Conservation (phyloP, 2,797 vertebrate genomes). For the Eulemur rubriventer region DNA sequence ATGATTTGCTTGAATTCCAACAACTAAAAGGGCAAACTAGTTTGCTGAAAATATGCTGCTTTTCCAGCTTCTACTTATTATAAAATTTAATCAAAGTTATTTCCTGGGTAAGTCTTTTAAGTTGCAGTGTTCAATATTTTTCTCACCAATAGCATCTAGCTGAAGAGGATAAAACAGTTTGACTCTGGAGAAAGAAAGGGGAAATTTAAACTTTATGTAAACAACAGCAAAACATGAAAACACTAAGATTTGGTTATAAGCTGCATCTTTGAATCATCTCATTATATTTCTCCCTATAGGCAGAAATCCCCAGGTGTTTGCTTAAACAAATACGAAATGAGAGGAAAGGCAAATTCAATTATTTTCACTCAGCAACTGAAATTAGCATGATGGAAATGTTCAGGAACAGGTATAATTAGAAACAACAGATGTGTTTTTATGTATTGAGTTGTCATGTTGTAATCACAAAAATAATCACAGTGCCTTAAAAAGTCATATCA, state of each 20-base stretch:
- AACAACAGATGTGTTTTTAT: slow-evolving; percentile 69
- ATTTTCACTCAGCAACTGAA: slow-evolving; percentile 63
- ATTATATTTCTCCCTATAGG: slow-evolving; percentile 36
- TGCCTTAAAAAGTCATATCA: slow-evolving; percentile 40
- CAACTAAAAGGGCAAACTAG: background rate
- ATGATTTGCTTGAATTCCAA: slow-evolving; percentile 13
- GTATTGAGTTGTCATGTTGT: slow-evolving; percentile 44
- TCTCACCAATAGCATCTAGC: background rate
- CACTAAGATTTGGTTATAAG: slow-evolving; percentile 36
- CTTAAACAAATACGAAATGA: slow-evolving; percentile 59
- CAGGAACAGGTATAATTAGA: slow-evolving; percentile 68
- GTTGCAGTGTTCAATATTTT: background rate
- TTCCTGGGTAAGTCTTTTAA: background rate
- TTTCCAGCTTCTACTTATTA: background rate
- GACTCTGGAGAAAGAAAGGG: background rate
- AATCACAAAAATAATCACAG: slow-evolving; percentile 70
- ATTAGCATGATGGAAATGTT: slow-evolving; percentile 61
- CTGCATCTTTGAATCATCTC: slow-evolving; percentile 46
- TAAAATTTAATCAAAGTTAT: background rate
- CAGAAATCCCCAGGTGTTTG: slow-evolving; percentile 53
- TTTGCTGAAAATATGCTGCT: background rate
- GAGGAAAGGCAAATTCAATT: slow-evolving; percentile 69
- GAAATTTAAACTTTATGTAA: background rate
- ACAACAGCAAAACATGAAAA: slow-evolving; percentile 13
- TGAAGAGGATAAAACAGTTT: background rate